Conservation (phyloP, 2,113 vertebrate genomes). For the Lathamus discolor region DNA sequence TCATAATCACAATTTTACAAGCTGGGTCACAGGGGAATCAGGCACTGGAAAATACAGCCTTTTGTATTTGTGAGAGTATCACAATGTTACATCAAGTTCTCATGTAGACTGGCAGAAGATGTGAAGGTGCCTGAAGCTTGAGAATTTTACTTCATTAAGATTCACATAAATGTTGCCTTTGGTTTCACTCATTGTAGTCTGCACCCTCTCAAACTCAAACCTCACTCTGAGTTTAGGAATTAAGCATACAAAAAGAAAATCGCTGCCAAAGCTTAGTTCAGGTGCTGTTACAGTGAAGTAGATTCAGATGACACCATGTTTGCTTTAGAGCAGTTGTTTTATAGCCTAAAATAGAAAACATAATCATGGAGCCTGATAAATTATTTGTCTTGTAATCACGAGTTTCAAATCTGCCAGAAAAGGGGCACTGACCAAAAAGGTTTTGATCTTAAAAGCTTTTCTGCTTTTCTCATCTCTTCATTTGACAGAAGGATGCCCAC, state of each 20-base stretch:
- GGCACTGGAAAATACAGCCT: conserved; percentile 19
- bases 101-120: not conserved
- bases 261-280: conserved; percentile 1
- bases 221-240: not conserved
- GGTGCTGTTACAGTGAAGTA: not conserved
- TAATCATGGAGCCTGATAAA: not conserved
- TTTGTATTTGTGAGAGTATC: conserved; percentile 23
- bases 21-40: conserved; percentile 29
- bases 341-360: not conserved
- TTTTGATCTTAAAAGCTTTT: not conserved
- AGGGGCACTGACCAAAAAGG: not conserved
- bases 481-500: not conserved
- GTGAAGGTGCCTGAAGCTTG: not conserved
- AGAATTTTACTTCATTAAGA: conserved; percentile 42
- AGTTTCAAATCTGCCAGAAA: not conserved
- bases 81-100: conserved; percentile 4
- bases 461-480: not conserved
- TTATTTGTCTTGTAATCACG: not conserved
- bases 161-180: conserved; percentile 43
- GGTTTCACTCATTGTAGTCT: conserved; percentile 17
- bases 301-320: not conserved
- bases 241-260: not conserved
- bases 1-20: conserved; percentile 17
- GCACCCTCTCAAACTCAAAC: not conserved
- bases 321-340: not conserved